Evolutionary conservation across 2,113 vertebrate genomes (phyloP), one percentile per base, ranked within the genome.

Genomic region (Rhinogobius similis): DNA sequence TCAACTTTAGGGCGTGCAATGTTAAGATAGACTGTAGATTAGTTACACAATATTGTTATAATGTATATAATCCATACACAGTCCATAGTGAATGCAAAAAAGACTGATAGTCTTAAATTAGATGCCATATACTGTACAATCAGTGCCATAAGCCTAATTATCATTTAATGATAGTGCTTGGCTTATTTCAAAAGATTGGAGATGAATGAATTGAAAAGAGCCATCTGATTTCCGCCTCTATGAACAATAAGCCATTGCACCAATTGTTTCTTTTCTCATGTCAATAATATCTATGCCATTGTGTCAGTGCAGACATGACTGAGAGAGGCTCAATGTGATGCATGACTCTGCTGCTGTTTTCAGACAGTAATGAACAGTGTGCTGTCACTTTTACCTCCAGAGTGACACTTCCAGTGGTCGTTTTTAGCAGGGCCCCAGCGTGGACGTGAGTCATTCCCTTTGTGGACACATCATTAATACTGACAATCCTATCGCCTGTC

Each of bases 401-500:
- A 76, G 93, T 94, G 87, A 97, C 78, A 81, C 89, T 86, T 77
- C 94, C 94, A 13, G 89, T 88, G 87, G 93, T 84, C 79, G 82
- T 95, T 88, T 94, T 96, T 81, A 96, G 84, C 72, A 96, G 86
- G 68, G 68, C 92, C 78, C 94, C 94, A 61, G 93, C 95, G 27
- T 96, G 93, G 7, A 91, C 90, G 59, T 95, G 94, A 91, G 93
- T 97, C 93, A 96, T 94, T 16, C 93, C 94, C 78, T 96, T 95
- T 0, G 94, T 93, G 53, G 94, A 89, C 62, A 93, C 92, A 64
- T 94, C 93, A 69, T 94, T 94, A 76, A 98, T 96, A 81, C 92
- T 96, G 75, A 98, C 91, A 82, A 98, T 95, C 81, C 90, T 91
- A 82, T 97, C 95, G 26, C 96, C 96, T 73, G 92, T 92, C 96